A percentile compares a stretch with the other conserved stretches of the same genome.
These are phyloP conservation scores for Phalacrocorax brasilianus DNA, from an alignment of 2,113 vertebrate genomes.

Conservation along the genomic window DNA sequence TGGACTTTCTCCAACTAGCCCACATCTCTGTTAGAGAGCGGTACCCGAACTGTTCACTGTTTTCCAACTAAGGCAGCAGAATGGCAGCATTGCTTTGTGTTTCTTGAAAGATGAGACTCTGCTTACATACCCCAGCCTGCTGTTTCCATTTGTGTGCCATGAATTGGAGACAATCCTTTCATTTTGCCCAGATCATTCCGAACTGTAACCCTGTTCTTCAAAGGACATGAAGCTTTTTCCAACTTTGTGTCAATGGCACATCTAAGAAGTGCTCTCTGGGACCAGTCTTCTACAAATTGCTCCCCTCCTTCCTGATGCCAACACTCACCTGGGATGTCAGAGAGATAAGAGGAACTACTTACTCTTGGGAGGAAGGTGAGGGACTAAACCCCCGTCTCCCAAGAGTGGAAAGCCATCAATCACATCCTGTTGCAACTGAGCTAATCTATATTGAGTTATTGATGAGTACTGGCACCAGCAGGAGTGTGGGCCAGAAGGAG, in stretches of 20 bases:
- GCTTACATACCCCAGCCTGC: background rate
- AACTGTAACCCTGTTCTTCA: background rate
- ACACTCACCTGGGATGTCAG: background rate
- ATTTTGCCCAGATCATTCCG: background rate
- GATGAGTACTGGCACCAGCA: background rate
- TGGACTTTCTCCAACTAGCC: conserved; percentile 55
- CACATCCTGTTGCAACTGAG: background rate
- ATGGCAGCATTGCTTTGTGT: background rate
- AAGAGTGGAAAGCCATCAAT: background rate
- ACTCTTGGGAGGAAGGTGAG: background rate
- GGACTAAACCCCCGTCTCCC: background rate
- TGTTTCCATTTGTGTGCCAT: background rate
- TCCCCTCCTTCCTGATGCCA: background rate
- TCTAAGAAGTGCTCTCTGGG: background rate
- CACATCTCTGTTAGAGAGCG: background rate
- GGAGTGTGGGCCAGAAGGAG: background rate
- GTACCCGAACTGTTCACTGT: background rate
- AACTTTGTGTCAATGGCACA: background rate
- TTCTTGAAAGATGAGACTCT: background rate
- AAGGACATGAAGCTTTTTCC: background rate
- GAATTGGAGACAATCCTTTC: background rate
- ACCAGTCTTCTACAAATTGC: background rate
- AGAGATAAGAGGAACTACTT: background rate
- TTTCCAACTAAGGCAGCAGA: conserved; percentile 61
- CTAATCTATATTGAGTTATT: background rate